phyloP scores from a whole-genome alignment of 2,888 invertebrate genomes.

The Podotricha telesiphe region DNA sequence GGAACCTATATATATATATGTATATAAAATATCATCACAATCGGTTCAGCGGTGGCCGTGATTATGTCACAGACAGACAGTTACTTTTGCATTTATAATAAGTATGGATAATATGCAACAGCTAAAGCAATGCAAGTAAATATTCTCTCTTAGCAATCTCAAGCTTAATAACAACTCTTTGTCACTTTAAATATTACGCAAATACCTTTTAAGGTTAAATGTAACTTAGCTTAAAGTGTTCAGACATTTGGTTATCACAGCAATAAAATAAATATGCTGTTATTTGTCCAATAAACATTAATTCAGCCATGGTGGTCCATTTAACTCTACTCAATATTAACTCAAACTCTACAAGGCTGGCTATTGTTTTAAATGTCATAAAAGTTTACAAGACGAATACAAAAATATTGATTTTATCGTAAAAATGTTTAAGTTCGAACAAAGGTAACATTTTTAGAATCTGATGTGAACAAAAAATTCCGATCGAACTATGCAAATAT shows the following conservation, averaged over 20 bases:
- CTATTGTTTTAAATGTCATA: slow-evolving; percentile 25
- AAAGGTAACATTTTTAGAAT: slow-evolving; percentile 28
- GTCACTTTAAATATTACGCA: slow-evolving; percentile 16
- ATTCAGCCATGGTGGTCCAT: slow-evolving; percentile 17
- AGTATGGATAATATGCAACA: not conserved
- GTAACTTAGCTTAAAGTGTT: not conserved
- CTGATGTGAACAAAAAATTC: slow-evolving; percentile 30
- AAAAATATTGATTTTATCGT: slow-evolving; percentile 26
- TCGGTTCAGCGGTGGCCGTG: too few relatives aligned
- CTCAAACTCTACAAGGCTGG: not conserved
- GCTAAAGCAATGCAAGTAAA: not conserved
- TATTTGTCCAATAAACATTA: not conserved
- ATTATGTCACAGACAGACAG: too few relatives aligned
- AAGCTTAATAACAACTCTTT: slow-evolving; percentile 6
- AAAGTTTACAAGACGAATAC: slow-evolving; percentile 25
- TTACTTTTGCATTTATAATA: too few relatives aligned
- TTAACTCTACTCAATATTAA: slow-evolving; percentile 15
- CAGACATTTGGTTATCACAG: slow-evolving; percentile 12
- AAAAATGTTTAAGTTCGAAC: slow-evolving; percentile 22
- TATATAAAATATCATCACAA: too few relatives aligned
- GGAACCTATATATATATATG: too few relatives aligned
- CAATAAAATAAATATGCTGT: slow-evolving; percentile 10
- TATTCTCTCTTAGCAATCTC: not conserved
- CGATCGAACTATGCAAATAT: slow-evolving; percentile 39
- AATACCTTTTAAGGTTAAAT: slow-evolving; percentile 19